A percentile compares a stretch with the other conserved stretches of the same genome.
Evolutionary conservation across 2,888 invertebrate species (phyloP).

Genomic region (Dugesia japonica): DNA sequence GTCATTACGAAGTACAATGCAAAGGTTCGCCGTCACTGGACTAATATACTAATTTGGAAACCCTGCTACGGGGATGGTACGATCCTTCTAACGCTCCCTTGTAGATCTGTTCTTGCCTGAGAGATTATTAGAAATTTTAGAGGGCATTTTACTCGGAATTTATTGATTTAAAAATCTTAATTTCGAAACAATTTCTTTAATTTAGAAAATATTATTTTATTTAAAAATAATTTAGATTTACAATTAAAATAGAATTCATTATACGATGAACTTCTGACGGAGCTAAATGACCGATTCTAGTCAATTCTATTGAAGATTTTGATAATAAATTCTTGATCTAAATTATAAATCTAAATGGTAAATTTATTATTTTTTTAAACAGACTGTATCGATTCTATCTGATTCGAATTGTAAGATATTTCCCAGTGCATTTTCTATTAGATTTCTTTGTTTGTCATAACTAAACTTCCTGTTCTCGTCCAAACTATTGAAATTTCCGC

Average conservation of each 20-base stretch:
- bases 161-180: too few relatives aligned
- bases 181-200: too few relatives aligned
- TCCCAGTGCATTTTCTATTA: neutral
- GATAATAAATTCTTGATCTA: neutral
- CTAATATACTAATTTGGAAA: too few relatives aligned
- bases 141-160: too few relatives aligned
- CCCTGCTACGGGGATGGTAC: too few relatives aligned
- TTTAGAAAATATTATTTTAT: too few relatives aligned
- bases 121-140: too few relatives aligned
- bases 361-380: neutral
- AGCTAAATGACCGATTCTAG: constrained; percentile 38
- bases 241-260: constrained; percentile 45
- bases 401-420: neutral
- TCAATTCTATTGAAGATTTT: neutral
- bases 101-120: too few relatives aligned
- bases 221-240: constrained; percentile 34
- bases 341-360: too few relatives aligned
- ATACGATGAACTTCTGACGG: constrained; percentile 42
- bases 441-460: neutral
- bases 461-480: neutral
- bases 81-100: too few relatives aligned
- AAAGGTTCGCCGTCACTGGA: too few relatives aligned
- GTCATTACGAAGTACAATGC: too few relatives aligned
- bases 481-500: neutral
- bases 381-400: neutral